Conservation (phyloP, 1,140 invertebrate genomes). For the Anagrus nilaparvatae region DNA sequence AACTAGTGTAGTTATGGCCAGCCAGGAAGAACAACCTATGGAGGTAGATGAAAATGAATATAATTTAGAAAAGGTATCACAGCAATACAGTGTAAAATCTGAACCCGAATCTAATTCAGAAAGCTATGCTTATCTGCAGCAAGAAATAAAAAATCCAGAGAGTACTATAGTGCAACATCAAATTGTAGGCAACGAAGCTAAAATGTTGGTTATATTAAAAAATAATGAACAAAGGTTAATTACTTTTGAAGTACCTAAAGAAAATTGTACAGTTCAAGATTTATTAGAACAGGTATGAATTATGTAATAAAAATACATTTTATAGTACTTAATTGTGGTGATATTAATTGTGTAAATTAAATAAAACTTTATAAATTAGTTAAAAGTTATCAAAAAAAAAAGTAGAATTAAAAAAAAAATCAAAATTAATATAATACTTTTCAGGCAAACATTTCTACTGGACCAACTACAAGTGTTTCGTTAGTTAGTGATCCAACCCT, state of each 20-base stretch:
- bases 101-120: conserved; percentile 23
- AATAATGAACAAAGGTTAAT: conserved; percentile 67
- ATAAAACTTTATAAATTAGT: not conserved
- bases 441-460: conserved; percentile 53
- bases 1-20: not conserved
- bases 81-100: conserved; percentile 16
- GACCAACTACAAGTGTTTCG: conserved; percentile 53
- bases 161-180: conserved; percentile 34
- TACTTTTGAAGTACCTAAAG: conserved; percentile 65
- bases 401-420: not conserved
- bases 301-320: not conserved
- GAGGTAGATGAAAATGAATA: conserved; percentile 19
- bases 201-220: conserved; percentile 63
- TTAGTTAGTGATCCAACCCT: conserved; percentile 56
- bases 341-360: conserved; percentile 7
- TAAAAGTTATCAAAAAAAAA: not conserved
- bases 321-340: not conserved
- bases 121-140: conserved; percentile 30
- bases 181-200: conserved; percentile 50
- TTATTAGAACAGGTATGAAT: conserved; percentile 57
- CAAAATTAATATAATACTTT: too few relatives aligned
- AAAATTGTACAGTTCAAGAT: conserved; percentile 69
- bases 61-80: conserved; percentile 15
- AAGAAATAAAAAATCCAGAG: conserved; percentile 32
- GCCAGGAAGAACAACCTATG: conserved; percentile 16